These are phyloP conservation scores for Micropterix aruncella DNA, from an alignment of 2,888 invertebrate species.

Conservation along the genomic window DNA sequence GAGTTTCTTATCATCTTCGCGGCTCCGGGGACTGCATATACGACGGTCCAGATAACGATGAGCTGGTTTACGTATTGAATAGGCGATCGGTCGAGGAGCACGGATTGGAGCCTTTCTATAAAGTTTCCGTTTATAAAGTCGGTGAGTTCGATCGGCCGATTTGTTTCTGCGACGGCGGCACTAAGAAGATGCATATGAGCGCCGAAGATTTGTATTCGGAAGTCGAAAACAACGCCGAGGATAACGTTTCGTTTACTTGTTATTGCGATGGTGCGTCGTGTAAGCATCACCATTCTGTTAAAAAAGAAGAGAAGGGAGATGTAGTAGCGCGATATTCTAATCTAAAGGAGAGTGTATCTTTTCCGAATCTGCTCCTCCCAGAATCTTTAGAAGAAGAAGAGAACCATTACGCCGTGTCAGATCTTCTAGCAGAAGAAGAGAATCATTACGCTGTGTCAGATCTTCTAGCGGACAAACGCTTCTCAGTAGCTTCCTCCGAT, in stretches of 20 bases:
- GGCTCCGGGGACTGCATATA: constrained; percentile 36
- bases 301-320: constrained; percentile 18
- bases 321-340: constrained; percentile 6
- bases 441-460: background rate
- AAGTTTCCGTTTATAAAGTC: constrained; percentile 22
- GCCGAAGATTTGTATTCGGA: constrained; percentile 30
- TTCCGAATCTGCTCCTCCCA: constrained; percentile 7
- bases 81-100: constrained; percentile 27
- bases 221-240: constrained; percentile 19
- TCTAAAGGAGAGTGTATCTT: constrained; percentile 9
- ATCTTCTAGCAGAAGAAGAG: background rate
- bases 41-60: constrained; percentile 28
- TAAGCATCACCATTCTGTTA: constrained; percentile 24
- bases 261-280: constrained; percentile 30
- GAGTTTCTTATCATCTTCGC: constrained; percentile 26
- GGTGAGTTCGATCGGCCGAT: constrained; percentile 35
- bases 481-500: background rate
- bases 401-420: background rate
- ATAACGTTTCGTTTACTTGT: constrained; percentile 30
- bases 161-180: constrained; percentile 31
- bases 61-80: constrained; percentile 34
- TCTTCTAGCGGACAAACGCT: background rate
- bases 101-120: constrained; percentile 21
- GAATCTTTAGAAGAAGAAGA: background rate
- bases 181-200: constrained; percentile 28